These are phyloP conservation scores for Microvelia longipes DNA, from an alignment of 1,140 invertebrate species.

Conservation along the genomic window DNA sequence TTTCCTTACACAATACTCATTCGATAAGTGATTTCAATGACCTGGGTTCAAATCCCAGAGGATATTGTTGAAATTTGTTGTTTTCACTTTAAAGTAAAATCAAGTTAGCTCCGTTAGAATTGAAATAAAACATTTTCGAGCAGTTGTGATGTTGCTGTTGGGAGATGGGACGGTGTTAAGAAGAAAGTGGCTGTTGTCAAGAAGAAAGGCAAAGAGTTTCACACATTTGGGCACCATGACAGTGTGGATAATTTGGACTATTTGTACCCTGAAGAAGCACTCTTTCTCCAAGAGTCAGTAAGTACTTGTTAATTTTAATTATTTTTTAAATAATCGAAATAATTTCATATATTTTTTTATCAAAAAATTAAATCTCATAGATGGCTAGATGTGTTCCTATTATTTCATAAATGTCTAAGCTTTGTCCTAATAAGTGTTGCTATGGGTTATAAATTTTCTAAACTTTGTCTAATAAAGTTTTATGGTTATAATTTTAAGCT, in stretches of 20 bases:
- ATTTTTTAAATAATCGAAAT: background rate
- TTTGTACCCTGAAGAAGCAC: conserved; percentile 43
- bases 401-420: background rate
- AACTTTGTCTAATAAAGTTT: background rate
- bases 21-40: no score
- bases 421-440: background rate
- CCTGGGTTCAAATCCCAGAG: no score
- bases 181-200: conserved; percentile 40
- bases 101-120: no score
- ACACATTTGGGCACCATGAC: conserved; percentile 36
- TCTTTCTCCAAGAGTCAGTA: conserved; percentile 46
- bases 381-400: background rate
- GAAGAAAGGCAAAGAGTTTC: conserved; percentile 39
- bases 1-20: no score
- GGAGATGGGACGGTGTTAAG: conserved; percentile 39
- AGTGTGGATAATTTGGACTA: conserved; percentile 31
- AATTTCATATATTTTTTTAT: background rate
- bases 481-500: no score
- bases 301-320: conserved; percentile 20
- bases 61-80: no score
- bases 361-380: background rate
- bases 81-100: no score
- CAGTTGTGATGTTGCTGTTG: no score
- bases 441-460: background rate
- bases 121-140: no score